phyloP scores from a whole-genome alignment of 2,113 vertebrate genomes.

The Psettodes erumei region DNA sequence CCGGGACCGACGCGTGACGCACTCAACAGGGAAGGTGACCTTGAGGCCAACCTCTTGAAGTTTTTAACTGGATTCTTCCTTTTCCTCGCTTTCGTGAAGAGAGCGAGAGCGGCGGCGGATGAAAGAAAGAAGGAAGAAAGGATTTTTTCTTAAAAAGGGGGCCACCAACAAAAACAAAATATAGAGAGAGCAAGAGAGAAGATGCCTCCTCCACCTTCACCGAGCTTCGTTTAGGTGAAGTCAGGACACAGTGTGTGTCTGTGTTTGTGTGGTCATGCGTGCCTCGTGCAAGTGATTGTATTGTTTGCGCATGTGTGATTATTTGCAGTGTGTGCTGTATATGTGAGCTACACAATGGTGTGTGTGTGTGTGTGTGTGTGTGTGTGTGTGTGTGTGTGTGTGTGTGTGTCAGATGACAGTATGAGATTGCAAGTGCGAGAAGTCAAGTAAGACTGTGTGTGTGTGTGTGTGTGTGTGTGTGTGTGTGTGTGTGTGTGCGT shows the following conservation, averaged over 20 bases:
- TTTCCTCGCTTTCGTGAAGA: conserved; percentile 21
- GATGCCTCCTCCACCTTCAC: conserved; percentile 3
- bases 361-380: conserved; percentile 26
- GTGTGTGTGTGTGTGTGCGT: conserved; percentile 10
- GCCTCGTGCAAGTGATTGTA: background rate
- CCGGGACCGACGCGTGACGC: background rate
- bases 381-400: conserved; percentile 34
- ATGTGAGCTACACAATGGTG: conserved; percentile 13
- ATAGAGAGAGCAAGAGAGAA: background rate
- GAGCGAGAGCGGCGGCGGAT: background rate
- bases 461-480: conserved; percentile 21
- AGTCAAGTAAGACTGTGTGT: conserved; percentile 19
- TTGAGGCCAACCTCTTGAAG: background rate
- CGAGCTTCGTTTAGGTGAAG: conserved; percentile 6
- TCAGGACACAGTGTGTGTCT: conserved; percentile 11
- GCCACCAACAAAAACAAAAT: background rate
- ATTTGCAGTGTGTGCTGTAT: background rate
- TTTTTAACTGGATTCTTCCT: background rate
- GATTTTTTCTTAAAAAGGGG: background rate
- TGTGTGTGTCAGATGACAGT: conserved; percentile 16
- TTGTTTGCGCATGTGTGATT: conserved; percentile 25
- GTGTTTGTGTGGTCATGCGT: conserved; percentile 14
- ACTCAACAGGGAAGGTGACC: conserved; percentile 9
- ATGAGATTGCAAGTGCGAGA: conserved; percentile 25
- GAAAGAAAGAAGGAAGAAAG: background rate